A percentile compares a stretch with the other conserved stretches of the same genome.
Evolutionary conservation across 2,113 vertebrate genomes (phyloP).

Genomic region (Proteles cristata): DNA sequence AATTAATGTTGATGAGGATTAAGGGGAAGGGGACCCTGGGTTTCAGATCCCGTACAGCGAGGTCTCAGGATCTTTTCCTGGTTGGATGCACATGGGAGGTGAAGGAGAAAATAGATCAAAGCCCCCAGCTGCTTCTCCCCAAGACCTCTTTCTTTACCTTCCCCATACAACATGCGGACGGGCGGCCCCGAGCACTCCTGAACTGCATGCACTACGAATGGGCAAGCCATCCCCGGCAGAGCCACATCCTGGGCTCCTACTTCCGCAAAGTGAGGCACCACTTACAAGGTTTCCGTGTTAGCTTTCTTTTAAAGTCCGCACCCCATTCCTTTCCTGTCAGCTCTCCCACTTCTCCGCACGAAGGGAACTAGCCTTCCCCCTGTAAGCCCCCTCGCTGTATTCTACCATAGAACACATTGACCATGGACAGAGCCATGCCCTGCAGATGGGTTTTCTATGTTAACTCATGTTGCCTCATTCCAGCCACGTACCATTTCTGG

Average conservation of each 20-base stretch:
- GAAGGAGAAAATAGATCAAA: background rate
- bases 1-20: background rate
- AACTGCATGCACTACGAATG: background rate
- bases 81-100: background rate
- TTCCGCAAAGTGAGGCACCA: fast-evolving
- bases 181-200: background rate
- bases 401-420: background rate
- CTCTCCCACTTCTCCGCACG: background rate
- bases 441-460: background rate
- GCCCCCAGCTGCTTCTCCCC: background rate
- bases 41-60: background rate
- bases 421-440: background rate
- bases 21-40: background rate
- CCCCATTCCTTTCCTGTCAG: background rate
- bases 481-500: background rate
- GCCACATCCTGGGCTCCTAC: background rate
- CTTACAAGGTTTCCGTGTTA: background rate
- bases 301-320: background rate
- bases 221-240: background rate
- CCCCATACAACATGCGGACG: too few relatives aligned
- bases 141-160: background rate
- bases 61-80: background rate
- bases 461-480: background rate
- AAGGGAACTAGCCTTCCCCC: background rate
- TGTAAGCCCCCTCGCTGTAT: background rate